Base-by-base conservation (phyloP, 2,797 vertebrate genomes). In the Macropus fuliginosus region DNA sequence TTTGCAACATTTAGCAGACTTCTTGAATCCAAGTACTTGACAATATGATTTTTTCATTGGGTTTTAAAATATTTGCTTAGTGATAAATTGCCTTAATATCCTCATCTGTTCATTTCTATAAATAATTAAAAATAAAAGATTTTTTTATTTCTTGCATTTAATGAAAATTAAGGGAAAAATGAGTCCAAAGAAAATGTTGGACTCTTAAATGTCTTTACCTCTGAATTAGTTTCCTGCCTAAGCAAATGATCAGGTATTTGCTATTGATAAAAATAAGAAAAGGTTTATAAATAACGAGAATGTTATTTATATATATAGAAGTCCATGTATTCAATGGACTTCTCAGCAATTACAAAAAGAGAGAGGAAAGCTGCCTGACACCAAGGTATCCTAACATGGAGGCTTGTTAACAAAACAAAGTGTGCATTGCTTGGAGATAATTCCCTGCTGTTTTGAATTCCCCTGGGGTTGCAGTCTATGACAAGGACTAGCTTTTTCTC, bases 401-500 rank as follows among this genome's bases (percentile, higher is more conserved):
- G 94, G 91, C 96, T 95, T 96, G 96, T 98, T 97, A 98, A 96
- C 97, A 97, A 98, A 98, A 97, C 97, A 97, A 96, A 97, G 81
- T 96, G 46, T 62, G 95, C 91, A 93, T 93, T 95, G 95, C 96
- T 95, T 90, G 56, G 95, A 95, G 97, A 96, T 91, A 94, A 97
- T 96, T 95, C 95, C 96, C 97, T 14, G 40, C 0, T 66, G 92
- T 56, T 93, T 81, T 81, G 31, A 95, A 98, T 96, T 96, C 97
- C 95, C 57, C 93, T 89, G 92, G 97, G 54, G 96, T 46, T 46
- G 34, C 91, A 94, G 52, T 91, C 91, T 1, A 74, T 54, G 94
- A 95, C 11, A 54, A n/a, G 89, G 91, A 12, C 50, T 21, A 11
- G 91, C 93, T 87, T 40, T 91, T 95, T 95, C 91, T 96, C 56